These are phyloP conservation scores for Siderastrea radians DNA, from an alignment of 92 coral and sea anemone genomes.

Conservation along the genomic window DNA sequence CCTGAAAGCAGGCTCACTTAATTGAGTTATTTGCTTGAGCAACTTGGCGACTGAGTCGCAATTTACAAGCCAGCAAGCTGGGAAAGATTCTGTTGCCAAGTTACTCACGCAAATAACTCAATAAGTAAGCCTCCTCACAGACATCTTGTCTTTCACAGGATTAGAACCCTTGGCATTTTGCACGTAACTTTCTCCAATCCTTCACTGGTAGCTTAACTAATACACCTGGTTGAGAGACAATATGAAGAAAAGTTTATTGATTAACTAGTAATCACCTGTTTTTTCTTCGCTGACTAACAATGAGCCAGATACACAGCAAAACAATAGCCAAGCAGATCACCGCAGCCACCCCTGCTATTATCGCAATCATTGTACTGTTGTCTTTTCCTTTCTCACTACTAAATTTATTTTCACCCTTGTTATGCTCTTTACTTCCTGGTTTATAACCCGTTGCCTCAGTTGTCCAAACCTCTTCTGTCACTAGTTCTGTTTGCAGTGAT, in stretches of 20 bases:
- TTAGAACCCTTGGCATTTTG: too few relatives aligned
- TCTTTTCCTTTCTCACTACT: not conserved
- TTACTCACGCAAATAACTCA: too few relatives aligned
- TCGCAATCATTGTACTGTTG: not conserved
- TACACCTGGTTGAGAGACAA: not conserved
- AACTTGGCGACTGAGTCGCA: too few relatives aligned
- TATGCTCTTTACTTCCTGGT: not conserved
- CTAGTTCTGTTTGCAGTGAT: not conserved
- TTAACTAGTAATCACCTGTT: slow-evolving; percentile 4
- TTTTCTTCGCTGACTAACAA: slow-evolving; percentile 17
- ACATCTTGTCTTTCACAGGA: too few relatives aligned
- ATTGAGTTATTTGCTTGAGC: too few relatives aligned
- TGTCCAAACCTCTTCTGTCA: not conserved
- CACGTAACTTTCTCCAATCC: too few relatives aligned
- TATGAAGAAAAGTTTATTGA: not conserved
- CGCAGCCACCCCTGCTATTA: not conserved
- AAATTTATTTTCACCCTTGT: not conserved
- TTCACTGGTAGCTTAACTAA: not conserved
- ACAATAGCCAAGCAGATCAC: slow-evolving; percentile 21
- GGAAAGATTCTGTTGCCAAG: too few relatives aligned
- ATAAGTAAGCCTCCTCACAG: too few relatives aligned
- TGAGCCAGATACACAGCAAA: slow-evolving; percentile 29
- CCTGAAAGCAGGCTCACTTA: too few relatives aligned
- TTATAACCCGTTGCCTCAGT: not conserved
- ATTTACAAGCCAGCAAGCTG: too few relatives aligned